Evolutionary conservation across 2,113 vertebrate genomes (phyloP), one percentile per base, ranked within the genome.

Genomic region (Sander lucioperca): DNA sequence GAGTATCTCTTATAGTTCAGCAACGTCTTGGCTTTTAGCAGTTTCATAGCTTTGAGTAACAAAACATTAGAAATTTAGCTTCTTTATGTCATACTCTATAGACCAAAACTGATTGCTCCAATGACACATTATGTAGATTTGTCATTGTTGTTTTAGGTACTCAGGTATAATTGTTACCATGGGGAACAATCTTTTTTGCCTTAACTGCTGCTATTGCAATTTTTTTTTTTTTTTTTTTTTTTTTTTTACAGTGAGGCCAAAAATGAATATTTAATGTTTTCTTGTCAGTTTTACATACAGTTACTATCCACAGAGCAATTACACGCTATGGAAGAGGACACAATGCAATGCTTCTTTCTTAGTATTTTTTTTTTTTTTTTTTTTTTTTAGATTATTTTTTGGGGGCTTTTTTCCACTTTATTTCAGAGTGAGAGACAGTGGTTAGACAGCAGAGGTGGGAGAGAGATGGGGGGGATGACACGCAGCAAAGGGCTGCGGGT

Each of bases 141-240:
- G 19, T 87, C 45, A 64, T 83, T 75, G 63, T 80, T 81, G 65
- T 82, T 81, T 84, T 90, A 90, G 88, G 30, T 87, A 85, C 92
- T 93, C 93, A 93, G 94, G 92, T 91, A 91, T 90, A 91, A 86
- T 73, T 88, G 87, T 86, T 88, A 91, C 79, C 74, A 84, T 77
- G 68, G 88, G 90, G 80, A 92, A 91, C 85, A 88, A 88, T 89
- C 77, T 85, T 88, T 33, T 89, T 91, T 90, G 90, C 88, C 92
- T 94, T 92, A 93, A 91, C 82, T 88, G 91, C 87, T 93, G 90
- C 90, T 93, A 83, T 39, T 39, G 6, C 33, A 6, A 25, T 36
- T 36, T 74, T 57, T 82, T 6, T 33, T 33, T 0, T 30, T 30
- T 30, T 30, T 6, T 6, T 62, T 30, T 64, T 75, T 61, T 79